Evolutionary conservation across 2,888 invertebrate species (phyloP).

Genomic region (Alentia gelatinosa): DNA sequence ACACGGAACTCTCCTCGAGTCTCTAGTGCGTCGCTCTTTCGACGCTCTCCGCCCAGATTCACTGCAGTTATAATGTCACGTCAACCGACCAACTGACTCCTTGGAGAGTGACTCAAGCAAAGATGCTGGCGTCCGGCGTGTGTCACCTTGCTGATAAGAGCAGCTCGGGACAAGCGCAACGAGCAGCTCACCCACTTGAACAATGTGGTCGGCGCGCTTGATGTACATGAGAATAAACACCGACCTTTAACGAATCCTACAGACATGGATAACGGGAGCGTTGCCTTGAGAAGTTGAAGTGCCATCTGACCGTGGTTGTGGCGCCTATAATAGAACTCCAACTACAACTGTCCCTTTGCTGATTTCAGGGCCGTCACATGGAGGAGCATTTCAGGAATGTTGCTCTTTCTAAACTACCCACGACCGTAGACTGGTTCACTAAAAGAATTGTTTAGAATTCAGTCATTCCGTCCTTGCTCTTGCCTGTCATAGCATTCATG

Average conservation of each 20-base stretch:
- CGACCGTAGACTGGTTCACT: no score
- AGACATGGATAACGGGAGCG: background rate
- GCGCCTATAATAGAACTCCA: background rate
- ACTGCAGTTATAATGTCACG: no score
- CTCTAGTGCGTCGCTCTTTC: no score
- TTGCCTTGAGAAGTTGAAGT: background rate
- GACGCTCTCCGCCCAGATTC: background rate
- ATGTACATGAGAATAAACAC: background rate
- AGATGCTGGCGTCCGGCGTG: background rate
- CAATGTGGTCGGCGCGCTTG: background rate
- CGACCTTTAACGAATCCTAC: background rate
- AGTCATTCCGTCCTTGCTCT: no score
- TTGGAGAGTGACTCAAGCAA: background rate
- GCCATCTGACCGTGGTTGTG: background rate
- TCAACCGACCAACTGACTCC: background rate
- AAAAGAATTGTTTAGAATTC: no score
- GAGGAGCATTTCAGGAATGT: no score
- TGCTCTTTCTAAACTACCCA: no score
- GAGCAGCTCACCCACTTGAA: background rate
- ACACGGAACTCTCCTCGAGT: no score
- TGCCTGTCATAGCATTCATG: no score
- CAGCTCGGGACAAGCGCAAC: background rate
- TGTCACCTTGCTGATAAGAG: conserved; percentile 3
- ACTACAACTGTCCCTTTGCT: background rate
- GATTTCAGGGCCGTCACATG: background rate